A percentile compares a stretch with the other conserved stretches of the same genome.
phyloP scores from a whole-genome alignment of 2,113 vertebrate species.

The Camelus dromedarius region DNA sequence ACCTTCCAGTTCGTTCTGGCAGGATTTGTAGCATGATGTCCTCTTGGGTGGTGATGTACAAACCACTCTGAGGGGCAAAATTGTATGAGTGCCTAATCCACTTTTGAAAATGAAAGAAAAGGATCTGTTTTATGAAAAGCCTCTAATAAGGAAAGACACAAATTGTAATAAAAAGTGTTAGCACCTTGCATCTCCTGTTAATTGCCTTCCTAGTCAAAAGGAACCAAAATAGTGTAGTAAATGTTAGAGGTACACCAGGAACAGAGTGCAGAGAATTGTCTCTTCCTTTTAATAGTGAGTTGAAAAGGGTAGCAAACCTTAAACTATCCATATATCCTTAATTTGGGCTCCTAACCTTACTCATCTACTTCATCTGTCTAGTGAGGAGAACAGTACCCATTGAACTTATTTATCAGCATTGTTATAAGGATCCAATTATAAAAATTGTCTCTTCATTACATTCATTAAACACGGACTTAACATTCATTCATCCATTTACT shows the following conservation, averaged over 20 bases:
- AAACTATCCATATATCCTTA: constrained; percentile 42
- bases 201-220: constrained; percentile 74
- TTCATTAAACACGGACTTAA: constrained; percentile 53
- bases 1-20: constrained; percentile 71
- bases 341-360: constrained; percentile 47
- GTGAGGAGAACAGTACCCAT: constrained; percentile 30
- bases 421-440: constrained; percentile 22
- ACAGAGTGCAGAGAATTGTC: constrained; percentile 46
- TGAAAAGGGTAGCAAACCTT: constrained; percentile 39
- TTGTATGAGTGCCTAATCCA: constrained; percentile 74
- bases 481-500: constrained; percentile 24
- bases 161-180: constrained; percentile 77
- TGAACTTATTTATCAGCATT: constrained; percentile 9
- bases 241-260: constrained; percentile 57
- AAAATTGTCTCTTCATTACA: constrained; percentile 49
- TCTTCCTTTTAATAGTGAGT: constrained; percentile 63
- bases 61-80: constrained; percentile 63
- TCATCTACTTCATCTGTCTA: constrained; percentile 50
- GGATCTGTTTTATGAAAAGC: constrained; percentile 68
- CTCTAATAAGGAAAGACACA: constrained; percentile 69
- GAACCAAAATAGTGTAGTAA: constrained; percentile 73
- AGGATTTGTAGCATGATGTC: constrained; percentile 54
- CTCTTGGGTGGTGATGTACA: constrained; percentile 69
- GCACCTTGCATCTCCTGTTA: constrained; percentile 68
- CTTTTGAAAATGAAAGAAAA: constrained; percentile 80